Base-by-base conservation (phyloP, 2,888 invertebrate genomes). In the Neuroscelio doddi region DNA sequence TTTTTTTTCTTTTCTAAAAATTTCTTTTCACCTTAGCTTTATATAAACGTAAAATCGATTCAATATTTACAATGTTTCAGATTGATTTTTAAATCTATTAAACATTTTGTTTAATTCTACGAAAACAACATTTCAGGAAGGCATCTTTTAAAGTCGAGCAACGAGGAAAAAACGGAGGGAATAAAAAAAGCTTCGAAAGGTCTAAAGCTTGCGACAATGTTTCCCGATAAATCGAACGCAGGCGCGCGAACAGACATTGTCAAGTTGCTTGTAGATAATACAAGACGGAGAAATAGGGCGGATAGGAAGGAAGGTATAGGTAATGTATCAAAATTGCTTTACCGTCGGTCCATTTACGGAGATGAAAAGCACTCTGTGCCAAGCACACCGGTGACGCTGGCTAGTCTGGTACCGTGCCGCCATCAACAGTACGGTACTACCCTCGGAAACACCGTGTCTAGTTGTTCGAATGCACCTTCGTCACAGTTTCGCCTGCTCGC, bases 321-420 rank as follows among this genome's bases (percentile, higher is more conserved):
- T 80, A 80, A 81, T 81, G 81, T 78, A 81, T 78, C 79, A 77
- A 81, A 81, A 81, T 81, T 81, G 81, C 81, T 81, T 80, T 80
- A 80, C 79, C 76, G 76, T 75, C 80, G 80, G 80, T 79, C 81
- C 81, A 81, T 81, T 81, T 81, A 81, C 80, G 75, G 74, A 80
- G 80, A 80, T 80, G 81, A 81, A 81, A 81, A 81, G 81, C 81
- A 81, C 81, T 80, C 78, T 80, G 76, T 80, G 80, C 78, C 79
- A 80, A 80, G 79, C 80, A 80, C 79, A 80, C 78, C 76, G 72
- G 75, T 75, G 64, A 68, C 74, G 73, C 73, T 74, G 65, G 72
- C 66, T 64, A 69, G 55, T 59, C n/a, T n/a, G n/a, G 65, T 70
- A 73, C 71, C 70, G 71, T 68, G 70, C 70, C 71, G 63, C 74